Percentiles rank a stretch among this genome's conserved stretches.
These are phyloP conservation scores for Steinernema hermaphroditum DNA, from an alignment of 2,888 invertebrate genomes.

Conservation along the genomic window DNA sequence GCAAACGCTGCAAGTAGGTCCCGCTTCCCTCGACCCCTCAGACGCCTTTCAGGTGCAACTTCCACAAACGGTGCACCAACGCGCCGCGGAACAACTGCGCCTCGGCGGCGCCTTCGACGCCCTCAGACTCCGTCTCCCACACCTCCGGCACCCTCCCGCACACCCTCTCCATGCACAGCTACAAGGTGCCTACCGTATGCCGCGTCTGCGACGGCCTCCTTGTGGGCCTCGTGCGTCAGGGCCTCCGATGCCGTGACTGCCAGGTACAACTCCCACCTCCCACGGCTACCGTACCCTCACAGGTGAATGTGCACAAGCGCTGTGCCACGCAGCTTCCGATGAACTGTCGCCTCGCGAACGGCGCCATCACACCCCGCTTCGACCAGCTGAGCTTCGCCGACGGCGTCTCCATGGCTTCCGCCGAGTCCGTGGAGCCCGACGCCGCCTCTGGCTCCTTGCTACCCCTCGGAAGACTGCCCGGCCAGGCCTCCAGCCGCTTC, in stretches of 20 bases:
- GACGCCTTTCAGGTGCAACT: constrained; percentile 57
- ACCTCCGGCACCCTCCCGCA: constrained; percentile 56
- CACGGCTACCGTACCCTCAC: constrained; percentile 26
- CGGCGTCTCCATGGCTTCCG: constrained; percentile 33
- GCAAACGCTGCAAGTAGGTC: constrained; percentile 57
- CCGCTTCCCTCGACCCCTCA: neutral
- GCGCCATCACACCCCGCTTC: constrained; percentile 41
- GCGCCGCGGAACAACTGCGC: constrained; percentile 64
- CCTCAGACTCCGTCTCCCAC: neutral
- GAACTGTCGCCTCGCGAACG: constrained; percentile 62
- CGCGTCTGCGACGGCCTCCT: constrained; percentile 66
- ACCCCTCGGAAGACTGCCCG: constrained; percentile 55
- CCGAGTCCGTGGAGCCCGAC: constrained; percentile 12
- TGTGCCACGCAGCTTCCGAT: constrained; percentile 57
- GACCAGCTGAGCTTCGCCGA: constrained; percentile 43
- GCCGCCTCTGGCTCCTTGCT: constrained; percentile 47
- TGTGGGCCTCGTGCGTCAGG: constrained; percentile 66
- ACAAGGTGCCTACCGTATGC: constrained; percentile 66
- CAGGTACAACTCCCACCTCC: constrained; percentile 44
- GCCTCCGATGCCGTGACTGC: constrained; percentile 66
- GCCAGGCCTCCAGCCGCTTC: constrained; percentile 37
- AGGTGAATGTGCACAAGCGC: constrained; percentile 66
- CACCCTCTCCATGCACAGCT: constrained; percentile 65
- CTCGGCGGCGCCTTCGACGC: neutral
- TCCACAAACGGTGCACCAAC: constrained; percentile 64